phyloP scores from a whole-genome alignment of 2,888 invertebrate species.

The Drosophila dives region DNA sequence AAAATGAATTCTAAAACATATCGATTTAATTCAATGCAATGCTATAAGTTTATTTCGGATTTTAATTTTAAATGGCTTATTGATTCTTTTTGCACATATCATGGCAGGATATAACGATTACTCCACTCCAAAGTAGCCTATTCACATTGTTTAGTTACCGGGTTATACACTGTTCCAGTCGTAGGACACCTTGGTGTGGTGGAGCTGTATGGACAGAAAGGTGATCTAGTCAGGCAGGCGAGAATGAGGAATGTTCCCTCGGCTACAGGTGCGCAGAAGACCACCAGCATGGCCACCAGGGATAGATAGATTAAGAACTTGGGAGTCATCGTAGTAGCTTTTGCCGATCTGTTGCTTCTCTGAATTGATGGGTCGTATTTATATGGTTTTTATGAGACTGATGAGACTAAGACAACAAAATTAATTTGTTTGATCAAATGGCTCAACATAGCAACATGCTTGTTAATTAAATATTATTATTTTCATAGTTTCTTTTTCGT shows the following conservation, averaged over 20 bases:
- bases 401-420: not conserved
- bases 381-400: conserved; percentile 4
- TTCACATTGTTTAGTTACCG: conserved; percentile 6
- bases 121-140: not conserved
- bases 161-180: not conserved
- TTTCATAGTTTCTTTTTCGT: no score
- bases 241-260: conserved; percentile 21
- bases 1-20: not conserved
- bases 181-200: conserved; percentile 16
- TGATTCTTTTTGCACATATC: not conserved
- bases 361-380: conserved; percentile 8
- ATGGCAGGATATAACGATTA: not conserved
- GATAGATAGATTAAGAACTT: conserved; percentile 24
- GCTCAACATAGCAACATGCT: not conserved
- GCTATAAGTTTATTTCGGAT: not conserved
- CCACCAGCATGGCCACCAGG: conserved; percentile 16
- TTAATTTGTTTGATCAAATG: conserved; percentile 15
- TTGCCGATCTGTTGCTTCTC: not conserved
- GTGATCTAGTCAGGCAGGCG: conserved; percentile 18
- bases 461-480: no score
- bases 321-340: conserved; percentile 12
- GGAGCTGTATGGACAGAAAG: conserved; percentile 9
- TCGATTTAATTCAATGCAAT: not conserved
- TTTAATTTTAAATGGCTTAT: not conserved
- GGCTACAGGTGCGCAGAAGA: conserved; percentile 13